phyloP scores from a whole-genome alignment of 2,113 vertebrate species.

The Motacilla tschutschensis region DNA sequence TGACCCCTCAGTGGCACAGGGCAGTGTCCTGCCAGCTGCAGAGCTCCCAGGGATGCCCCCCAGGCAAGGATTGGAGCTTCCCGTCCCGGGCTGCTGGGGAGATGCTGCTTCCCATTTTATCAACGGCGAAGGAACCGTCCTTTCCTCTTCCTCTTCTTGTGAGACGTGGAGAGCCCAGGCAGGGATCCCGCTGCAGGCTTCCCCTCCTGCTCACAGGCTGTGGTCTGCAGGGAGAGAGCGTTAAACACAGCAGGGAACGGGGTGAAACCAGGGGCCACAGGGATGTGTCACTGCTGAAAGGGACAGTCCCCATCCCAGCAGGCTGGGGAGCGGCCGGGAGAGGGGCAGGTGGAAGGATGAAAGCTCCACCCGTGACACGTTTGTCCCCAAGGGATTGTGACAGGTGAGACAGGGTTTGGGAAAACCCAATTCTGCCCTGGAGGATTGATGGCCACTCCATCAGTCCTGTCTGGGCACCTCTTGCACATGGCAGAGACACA shows the following conservation, averaged over 20 bases:
- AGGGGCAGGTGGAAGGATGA: background rate
- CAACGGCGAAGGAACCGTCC: background rate
- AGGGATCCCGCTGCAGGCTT: background rate
- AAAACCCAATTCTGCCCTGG: background rate
- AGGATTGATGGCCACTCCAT: background rate
- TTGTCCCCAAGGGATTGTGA: background rate
- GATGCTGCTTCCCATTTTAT: constrained; percentile 35
- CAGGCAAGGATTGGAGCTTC: background rate
- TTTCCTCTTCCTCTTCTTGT: background rate
- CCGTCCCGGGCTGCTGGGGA: background rate
- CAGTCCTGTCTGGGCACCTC: background rate
- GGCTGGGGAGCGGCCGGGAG: rapidly evolving
- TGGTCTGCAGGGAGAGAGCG: background rate
- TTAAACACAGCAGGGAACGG: background rate
- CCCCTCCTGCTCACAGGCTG: background rate
- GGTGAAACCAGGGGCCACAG: rapidly evolving
- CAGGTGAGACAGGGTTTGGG: background rate
- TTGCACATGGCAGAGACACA: background rate
- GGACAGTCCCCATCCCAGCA: background rate
- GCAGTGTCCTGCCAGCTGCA: background rate
- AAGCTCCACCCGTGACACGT: rapidly evolving
- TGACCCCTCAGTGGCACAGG: background rate
- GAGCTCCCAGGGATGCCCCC: background rate
- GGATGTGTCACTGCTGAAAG: rapidly evolving
- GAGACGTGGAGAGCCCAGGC: background rate